Evolutionary conservation across 2,888 invertebrate species (phyloP).

Genomic region (Erebia ligea): DNA sequence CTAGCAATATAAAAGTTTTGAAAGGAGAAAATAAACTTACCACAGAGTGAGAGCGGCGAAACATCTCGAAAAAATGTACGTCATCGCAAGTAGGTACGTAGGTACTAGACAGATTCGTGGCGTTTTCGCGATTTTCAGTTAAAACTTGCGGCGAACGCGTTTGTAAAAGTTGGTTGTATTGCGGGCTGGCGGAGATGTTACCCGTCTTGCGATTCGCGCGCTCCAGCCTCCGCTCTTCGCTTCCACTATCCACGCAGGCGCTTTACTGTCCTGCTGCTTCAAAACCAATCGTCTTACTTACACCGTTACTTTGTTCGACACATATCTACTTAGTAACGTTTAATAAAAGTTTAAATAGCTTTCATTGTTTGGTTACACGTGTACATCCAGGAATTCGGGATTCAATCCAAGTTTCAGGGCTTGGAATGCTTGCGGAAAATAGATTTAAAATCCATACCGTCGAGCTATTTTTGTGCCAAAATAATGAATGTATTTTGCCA

Average conservation of each 20-base stretch:
- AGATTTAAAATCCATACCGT: background rate
- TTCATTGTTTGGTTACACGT: slow-evolving; percentile 19
- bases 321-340: slow-evolving; percentile 13
- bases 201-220: slow-evolving; percentile 50
- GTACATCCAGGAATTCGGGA: slow-evolving; percentile 22
- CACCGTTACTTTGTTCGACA: slow-evolving; percentile 35
- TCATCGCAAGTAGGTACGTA: slow-evolving; percentile 5
- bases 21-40: slow-evolving; percentile 29
- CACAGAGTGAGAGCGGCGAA: slow-evolving; percentile 25
- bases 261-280: slow-evolving; percentile 35
- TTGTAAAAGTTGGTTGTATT: slow-evolving; percentile 19
- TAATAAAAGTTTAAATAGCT: slow-evolving; percentile 39
- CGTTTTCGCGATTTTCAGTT: slow-evolving; percentile 5
- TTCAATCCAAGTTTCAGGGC: slow-evolving; percentile 22
- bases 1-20: background rate
- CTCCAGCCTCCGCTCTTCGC: slow-evolving; percentile 43
- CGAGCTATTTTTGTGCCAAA: too few species aligned
- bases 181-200: slow-evolving; percentile 34
- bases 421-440: background rate
- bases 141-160: slow-evolving; percentile 13
- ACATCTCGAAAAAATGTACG: slow-evolving; percentile 11
- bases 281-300: slow-evolving; percentile 43
- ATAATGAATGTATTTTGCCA: too few species aligned
- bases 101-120: background rate
- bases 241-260: slow-evolving; percentile 55